Evolutionary conservation across 2,797 vertebrate genomes (phyloP).

Genomic region (Coregonus ussuriensis): DNA sequence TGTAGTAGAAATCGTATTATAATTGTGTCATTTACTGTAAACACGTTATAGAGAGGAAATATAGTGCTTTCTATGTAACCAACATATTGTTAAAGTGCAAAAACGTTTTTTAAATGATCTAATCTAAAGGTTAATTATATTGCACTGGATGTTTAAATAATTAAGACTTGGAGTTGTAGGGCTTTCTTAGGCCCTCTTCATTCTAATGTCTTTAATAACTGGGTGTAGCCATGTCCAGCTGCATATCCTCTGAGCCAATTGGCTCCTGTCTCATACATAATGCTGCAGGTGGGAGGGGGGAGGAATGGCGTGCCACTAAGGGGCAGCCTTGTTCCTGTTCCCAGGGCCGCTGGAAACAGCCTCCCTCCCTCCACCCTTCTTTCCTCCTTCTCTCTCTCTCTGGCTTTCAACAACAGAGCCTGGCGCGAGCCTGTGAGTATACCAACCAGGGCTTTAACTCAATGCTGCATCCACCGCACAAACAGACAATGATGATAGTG

Average conservation of each 20-base stretch:
- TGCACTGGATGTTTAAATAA: background rate
- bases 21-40: background rate
- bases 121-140: background rate
- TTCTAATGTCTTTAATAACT: background rate
- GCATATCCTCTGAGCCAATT: background rate
- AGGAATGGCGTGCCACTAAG: background rate
- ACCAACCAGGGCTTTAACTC: background rate
- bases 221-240: background rate
- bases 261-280: background rate
- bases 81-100: background rate
- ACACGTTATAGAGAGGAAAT: background rate
- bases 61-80: background rate
- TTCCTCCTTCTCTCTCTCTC: slow-evolving; percentile 2
- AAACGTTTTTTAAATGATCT: background rate
- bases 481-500: background rate
- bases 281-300: background rate
- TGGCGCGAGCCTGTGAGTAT: background rate
- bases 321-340: background rate
- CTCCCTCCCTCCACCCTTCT: background rate
- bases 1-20: background rate
- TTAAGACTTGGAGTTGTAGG: too few species aligned
- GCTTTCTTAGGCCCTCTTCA: background rate
- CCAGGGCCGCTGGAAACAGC: background rate
- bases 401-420: background rate
- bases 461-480: background rate